Conservation (phyloP, 1,140 invertebrate genomes). For the Zaprionus inermis region DNA sequence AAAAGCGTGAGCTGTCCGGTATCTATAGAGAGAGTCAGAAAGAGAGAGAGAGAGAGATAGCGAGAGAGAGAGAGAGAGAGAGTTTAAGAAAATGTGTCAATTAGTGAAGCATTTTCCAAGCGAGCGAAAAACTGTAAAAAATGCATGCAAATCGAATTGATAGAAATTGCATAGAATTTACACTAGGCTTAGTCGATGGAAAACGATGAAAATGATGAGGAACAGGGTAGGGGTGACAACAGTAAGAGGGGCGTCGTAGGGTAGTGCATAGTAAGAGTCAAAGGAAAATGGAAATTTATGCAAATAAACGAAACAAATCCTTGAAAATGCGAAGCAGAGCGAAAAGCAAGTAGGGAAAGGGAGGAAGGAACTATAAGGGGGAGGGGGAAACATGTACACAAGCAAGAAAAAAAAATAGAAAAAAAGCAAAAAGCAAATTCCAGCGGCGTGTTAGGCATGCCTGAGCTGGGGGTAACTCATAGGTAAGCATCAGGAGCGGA, state of each 20-base stretch:
- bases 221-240: no score
- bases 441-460: slow-evolving; percentile 50
- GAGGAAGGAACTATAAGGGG: slow-evolving; percentile 11
- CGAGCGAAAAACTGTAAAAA: slow-evolving; percentile 52
- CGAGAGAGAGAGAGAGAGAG: background rate
- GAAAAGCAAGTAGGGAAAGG: slow-evolving; percentile 5
- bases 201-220: background rate
- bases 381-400: background rate
- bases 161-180: slow-evolving; percentile 79
- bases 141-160: slow-evolving; percentile 80
- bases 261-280: background rate
- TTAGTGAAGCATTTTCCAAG: slow-evolving; percentile 44
- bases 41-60: background rate
- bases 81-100: slow-evolving; percentile 48
- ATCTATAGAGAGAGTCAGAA: slow-evolving; percentile 66
- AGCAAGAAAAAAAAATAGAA: slow-evolving; percentile 20
- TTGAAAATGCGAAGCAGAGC: slow-evolving; percentile 53
- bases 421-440: slow-evolving; percentile 60
- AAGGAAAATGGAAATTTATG: slow-evolving; percentile 77
- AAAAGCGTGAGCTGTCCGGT: slow-evolving; percentile 87
- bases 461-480: no score
- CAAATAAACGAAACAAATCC: slow-evolving; percentile 82
- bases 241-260: background rate
- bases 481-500: background rate
- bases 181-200: slow-evolving; percentile 37